Conservation (phyloP, 2,797 vertebrate species). For the Acanthopagrus latus region DNA sequence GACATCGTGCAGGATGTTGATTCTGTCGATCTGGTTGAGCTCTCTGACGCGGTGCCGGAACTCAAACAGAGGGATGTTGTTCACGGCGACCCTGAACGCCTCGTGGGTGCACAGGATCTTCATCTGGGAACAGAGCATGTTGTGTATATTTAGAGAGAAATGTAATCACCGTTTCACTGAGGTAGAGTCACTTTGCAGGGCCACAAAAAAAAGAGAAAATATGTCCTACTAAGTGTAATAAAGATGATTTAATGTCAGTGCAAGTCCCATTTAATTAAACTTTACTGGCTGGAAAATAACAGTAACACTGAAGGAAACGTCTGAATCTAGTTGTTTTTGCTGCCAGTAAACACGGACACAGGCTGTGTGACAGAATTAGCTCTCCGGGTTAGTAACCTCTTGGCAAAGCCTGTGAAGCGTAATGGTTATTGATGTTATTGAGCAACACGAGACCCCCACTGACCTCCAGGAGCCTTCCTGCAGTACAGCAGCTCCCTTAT, state of each 20-base stretch:
- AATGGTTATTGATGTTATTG: conserved; percentile 57
- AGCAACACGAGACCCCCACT: conserved; percentile 73
- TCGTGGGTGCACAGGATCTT: conserved; percentile 85
- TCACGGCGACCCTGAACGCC: conserved; percentile 91
- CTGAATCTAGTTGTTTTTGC: neutral
- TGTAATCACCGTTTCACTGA: neutral
- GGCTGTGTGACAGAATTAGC: neutral
- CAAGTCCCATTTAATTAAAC: neutral
- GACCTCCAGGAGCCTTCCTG: conserved; percentile 80
- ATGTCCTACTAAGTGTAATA: no score
- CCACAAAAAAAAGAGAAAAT: no score
- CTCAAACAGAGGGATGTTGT: conserved; percentile 90
- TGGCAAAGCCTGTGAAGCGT: conserved; percentile 20
- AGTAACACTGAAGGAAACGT: neutral
- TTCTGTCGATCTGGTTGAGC: conserved; percentile 87
- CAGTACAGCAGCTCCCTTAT: conserved; percentile 70
- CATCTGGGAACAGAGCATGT: conserved; percentile 78
- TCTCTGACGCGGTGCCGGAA: conserved; percentile 88
- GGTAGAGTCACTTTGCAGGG: neutral
- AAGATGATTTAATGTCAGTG: neutral
- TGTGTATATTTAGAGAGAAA: conserved; percentile 1
- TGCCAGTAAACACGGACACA: conserved; percentile 12
- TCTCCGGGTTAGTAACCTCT: conserved; percentile 33
- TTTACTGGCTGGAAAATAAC: neutral
- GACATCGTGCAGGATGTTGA: conserved; percentile 90